phyloP scores from a whole-genome alignment of 2,113 vertebrate species.

The Scomber scombrus region DNA sequence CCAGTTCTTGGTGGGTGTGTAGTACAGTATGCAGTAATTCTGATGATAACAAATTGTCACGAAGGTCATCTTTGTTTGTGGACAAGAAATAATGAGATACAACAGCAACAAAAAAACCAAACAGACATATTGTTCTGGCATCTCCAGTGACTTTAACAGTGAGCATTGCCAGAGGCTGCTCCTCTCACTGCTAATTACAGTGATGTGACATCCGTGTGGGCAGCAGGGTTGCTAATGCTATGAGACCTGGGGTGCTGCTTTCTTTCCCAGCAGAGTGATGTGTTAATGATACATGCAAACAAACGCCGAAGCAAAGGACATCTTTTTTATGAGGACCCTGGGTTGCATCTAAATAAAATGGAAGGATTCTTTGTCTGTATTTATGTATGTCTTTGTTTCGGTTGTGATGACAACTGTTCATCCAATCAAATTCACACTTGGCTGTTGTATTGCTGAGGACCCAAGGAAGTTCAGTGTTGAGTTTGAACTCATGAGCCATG shows the following conservation, averaged over 20 bases:
- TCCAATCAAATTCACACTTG: too few relatives aligned
- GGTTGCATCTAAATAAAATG: constrained; percentile 14
- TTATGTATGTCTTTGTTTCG: too few relatives aligned
- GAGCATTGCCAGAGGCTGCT: constrained; percentile 57
- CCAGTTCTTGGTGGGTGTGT: constrained; percentile 28
- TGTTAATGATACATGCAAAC: constrained; percentile 75
- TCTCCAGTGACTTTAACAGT: constrained; percentile 55
- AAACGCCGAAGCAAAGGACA: constrained; percentile 66
- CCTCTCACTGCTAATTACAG: constrained; percentile 76
- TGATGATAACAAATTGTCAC: constrained; percentile 62
- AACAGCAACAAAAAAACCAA: constrained; percentile 50
- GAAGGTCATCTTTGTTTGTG: constrained; percentile 66
- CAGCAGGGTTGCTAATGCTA: constrained; percentile 60
- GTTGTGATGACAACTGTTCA: too few relatives aligned
- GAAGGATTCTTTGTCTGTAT: too few relatives aligned
- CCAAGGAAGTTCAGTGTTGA: too few relatives aligned
- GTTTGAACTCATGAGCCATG: too few relatives aligned
- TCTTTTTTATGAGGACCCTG: constrained; percentile 45
- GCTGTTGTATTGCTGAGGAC: too few relatives aligned
- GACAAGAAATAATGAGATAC: constrained; percentile 73
- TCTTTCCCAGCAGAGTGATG: constrained; percentile 46
- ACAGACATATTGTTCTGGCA: constrained; percentile 53
- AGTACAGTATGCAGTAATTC: constrained; percentile 4
- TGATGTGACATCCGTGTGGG: constrained; percentile 74
- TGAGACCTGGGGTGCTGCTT: constrained; percentile 65